A percentile compares a stretch with the other conserved stretches of the same genome.
Evolutionary conservation across 2,797 vertebrate species (phyloP).

Genomic region (Todus mexicanus): DNA sequence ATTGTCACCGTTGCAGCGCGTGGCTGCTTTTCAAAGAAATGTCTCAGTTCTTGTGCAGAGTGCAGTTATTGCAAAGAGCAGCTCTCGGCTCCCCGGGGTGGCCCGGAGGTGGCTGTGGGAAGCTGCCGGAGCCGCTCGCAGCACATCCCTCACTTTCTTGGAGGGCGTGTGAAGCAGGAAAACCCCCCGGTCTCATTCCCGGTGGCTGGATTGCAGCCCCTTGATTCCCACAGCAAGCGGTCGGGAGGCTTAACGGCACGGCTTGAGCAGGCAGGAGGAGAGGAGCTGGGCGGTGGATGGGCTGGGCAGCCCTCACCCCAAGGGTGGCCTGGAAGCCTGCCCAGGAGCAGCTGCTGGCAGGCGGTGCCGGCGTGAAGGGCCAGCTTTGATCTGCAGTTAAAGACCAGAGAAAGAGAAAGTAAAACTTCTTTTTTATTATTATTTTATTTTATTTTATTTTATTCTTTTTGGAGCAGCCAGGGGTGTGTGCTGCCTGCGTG

Average conservation of each 20-base stretch:
- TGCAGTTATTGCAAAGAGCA: neutral
- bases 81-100: neutral
- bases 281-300: neutral
- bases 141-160: neutral
- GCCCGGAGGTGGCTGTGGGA: neutral
- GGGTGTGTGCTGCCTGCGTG: neutral
- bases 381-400: constrained; percentile 32
- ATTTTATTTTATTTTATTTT: neutral
- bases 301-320: neutral
- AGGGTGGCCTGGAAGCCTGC: constrained; percentile 11
- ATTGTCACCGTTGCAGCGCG: neutral
- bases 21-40: neutral
- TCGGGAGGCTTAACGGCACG: neutral
- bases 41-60: neutral
- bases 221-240: neutral
- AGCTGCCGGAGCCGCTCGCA: neutral
- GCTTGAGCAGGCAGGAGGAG: neutral
- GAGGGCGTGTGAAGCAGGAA: neutral
- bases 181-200: neutral
- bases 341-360: constrained; percentile 40
- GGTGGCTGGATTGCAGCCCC: neutral
- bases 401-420: constrained; percentile 43
- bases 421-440: neutral
- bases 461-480: rapidly evolving
- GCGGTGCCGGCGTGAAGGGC: neutral